Evolutionary conservation across 1,140 invertebrate species (phyloP), one percentile per base, ranked within the genome.

Genomic region (Drosophila cardini): DNA sequence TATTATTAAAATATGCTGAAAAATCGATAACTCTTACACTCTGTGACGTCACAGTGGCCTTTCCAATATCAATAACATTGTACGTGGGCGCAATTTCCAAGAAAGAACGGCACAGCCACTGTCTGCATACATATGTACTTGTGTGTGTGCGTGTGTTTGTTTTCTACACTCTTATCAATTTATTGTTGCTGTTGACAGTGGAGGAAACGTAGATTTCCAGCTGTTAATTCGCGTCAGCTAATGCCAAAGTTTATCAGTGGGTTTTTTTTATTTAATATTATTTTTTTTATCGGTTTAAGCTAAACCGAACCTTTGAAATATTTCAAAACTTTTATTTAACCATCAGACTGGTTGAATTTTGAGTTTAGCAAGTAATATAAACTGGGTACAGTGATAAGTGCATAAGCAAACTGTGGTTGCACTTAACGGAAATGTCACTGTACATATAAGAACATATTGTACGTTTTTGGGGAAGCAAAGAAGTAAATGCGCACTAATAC

Each of bases 1-100:
- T 76, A 68, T 71, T 46, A 55, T 61, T 71, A 53, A 48, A 62
- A 21, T 56, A 13, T 10, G 57, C 30, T 38, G 15, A 50, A 63
- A 76, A 79, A 76, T 77, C 74, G 53, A 79, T 79, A 76, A 26
- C 21, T 21, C 53, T 21, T 30, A 32, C 30, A 26, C 30, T 55
- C 16, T 40, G 13, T 63, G 68, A 79, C 73, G 69, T 72, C 69
- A 72, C 58, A 76, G 32, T 57, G 32, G 48, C 57, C 18, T 15
- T 53, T 40, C n/a, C 48, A 62, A 43, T 55, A 16, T 45, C 40
- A 45, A 36, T 40, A 32, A 40, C 57, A 50, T 36, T 40, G 42
- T 62, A 38, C 57, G 57, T 68, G 48, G 57, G 65, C 40, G 36
- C 34, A 50, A 52, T 62, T 38, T 8, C 16, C 1, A 50, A 38